Evolutionary conservation across 2,797 vertebrate genomes (phyloP).

Genomic region (Ispidina picta): DNA sequence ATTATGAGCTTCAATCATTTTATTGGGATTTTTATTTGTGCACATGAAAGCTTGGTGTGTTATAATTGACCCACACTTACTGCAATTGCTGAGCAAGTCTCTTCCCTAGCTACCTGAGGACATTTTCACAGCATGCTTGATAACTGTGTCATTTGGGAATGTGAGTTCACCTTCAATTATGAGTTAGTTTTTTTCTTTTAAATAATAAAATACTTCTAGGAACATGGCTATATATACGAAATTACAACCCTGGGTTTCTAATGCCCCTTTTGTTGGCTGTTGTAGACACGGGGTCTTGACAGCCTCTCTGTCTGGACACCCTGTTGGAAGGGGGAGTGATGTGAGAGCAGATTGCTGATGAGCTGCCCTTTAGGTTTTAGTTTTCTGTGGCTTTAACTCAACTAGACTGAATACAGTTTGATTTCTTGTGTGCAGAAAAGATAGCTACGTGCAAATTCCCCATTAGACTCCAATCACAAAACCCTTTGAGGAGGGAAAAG

Average conservation of each 20-base stretch:
- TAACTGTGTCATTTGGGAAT: not conserved
- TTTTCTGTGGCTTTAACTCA: conserved; percentile 19
- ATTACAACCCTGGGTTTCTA: not conserved
- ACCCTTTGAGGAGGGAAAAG: not conserved
- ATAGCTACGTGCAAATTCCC: not conserved
- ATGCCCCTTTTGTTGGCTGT: not conserved
- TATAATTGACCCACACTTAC: conserved; percentile 4
- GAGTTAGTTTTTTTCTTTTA: not conserved
- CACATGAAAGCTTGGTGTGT: not conserved
- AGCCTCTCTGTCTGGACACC: not conserved
- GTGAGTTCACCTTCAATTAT: not conserved
- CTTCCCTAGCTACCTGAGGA: not conserved
- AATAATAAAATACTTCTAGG: not conserved
- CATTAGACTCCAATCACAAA: not conserved
- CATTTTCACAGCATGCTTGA: not conserved
- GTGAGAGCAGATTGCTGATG: conserved; percentile 10
- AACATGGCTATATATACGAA: not conserved
- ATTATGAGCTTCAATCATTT: conserved; percentile 29
- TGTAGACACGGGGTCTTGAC: not conserved
- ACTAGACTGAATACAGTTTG: not conserved
- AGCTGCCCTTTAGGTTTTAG: conserved; percentile 8
- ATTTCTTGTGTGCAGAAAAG: not conserved
- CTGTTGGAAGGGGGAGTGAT: not conserved
- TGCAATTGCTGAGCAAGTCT: not conserved
- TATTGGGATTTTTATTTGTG: conserved; percentile 60